These are phyloP conservation scores for Torymus auratus DNA, from an alignment of 2,888 invertebrate genomes.

Conservation along the genomic window DNA sequence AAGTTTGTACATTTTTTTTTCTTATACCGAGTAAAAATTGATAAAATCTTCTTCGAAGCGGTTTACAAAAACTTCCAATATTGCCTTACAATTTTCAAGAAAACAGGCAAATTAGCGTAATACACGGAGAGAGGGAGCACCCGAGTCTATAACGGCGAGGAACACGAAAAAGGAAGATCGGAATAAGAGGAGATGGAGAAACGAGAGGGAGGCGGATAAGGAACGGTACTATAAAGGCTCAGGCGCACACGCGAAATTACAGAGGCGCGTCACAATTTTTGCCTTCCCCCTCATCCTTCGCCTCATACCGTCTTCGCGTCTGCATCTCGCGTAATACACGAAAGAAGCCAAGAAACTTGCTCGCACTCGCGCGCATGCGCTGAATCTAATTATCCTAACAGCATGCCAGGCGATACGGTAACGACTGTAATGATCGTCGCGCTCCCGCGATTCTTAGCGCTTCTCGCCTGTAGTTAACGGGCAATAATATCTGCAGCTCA, in stretches of 20 bases:
- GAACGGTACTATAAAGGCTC: constrained; percentile 37
- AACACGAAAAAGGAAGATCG: constrained; percentile 4
- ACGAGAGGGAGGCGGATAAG: constrained; percentile 29
- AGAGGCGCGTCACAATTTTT: constrained; percentile 52
- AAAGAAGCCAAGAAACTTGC: constrained; percentile 8
- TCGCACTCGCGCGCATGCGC: background rate
- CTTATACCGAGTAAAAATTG: too few relatives aligned
- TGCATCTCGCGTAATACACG: constrained; percentile 11
- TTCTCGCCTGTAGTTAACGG: constrained; percentile 31
- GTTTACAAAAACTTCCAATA: constrained; percentile 7
- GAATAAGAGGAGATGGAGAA: background rate
- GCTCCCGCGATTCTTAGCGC: constrained; percentile 10
- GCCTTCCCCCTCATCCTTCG: background rate
- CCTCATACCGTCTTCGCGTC: too few relatives aligned
- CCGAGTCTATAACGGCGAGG: background rate
- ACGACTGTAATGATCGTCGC: constrained; percentile 53
- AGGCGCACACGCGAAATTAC: constrained; percentile 44
- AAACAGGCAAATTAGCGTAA: constrained; percentile 51
- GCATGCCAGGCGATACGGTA: constrained; percentile 54
- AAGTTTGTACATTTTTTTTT: too few relatives aligned
- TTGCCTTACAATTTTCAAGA: constrained; percentile 14
- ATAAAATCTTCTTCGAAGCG: too few relatives aligned
- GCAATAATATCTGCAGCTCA: constrained; percentile 40
- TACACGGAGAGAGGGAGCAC: background rate
- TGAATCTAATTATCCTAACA: constrained; percentile 59